A percentile compares a stretch with the other conserved stretches of the same genome.
Evolutionary conservation across 1,140 invertebrate genomes (phyloP).

Genomic region (Subanguina moxae): DNA sequence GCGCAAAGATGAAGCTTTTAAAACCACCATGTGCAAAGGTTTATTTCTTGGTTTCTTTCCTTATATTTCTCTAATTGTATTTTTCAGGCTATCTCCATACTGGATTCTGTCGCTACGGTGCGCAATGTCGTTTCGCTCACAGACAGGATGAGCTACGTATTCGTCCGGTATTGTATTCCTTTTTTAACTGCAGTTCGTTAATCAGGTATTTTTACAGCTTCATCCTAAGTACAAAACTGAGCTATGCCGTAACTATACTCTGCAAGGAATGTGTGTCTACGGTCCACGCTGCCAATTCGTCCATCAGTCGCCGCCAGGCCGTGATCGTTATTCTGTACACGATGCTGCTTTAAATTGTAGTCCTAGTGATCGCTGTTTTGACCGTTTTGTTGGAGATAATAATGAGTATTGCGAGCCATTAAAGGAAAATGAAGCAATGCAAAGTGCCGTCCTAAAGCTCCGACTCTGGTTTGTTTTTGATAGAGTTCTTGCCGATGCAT

Average conservation of each 20-base stretch:
- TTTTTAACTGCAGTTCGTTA: background rate
- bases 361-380: too few relatives aligned
- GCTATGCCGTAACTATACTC: conserved; percentile 89
- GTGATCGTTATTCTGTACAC: too few relatives aligned
- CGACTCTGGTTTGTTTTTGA: too few relatives aligned
- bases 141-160: conserved; percentile 77
- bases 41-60: background rate
- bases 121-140: conserved; percentile 98
- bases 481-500: too few relatives aligned
- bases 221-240: conserved; percentile 99
- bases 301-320: too few relatives aligned
- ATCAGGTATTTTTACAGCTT: conserved; percentile 58
- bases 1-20: conserved; percentile 67
- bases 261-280: conserved; percentile 93
- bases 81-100: conserved; percentile 74
- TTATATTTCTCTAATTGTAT: background rate
- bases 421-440: too few relatives aligned
- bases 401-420: too few relatives aligned
- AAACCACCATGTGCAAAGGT: conserved; percentile 93
- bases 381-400: too few relatives aligned
- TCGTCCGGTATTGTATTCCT: conserved; percentile 10
- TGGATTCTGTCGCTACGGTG: conserved; percentile 92
- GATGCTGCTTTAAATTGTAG: too few relatives aligned
- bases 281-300: conserved; percentile 89
- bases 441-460: too few relatives aligned